Base-by-base conservation (phyloP, 2,888 invertebrate species). In the Andrena praecox region DNA sequence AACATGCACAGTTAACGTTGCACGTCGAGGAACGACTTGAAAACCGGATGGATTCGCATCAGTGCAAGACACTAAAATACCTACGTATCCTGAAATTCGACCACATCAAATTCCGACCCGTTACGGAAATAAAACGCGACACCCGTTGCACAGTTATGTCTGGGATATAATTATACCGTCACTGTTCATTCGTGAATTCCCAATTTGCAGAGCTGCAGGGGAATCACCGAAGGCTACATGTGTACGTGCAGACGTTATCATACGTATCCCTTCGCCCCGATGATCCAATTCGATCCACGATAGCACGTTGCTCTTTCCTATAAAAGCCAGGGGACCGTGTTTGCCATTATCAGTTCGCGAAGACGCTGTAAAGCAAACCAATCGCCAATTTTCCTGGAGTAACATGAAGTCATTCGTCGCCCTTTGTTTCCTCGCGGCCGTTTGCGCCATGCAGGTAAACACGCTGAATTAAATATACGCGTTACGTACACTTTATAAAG, bases 401-500 rank as follows among this genome's bases (percentile, higher is more conserved):
- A 80, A 31, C 29, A 80, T 80, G 80, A 77, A 79, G 4, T 52
- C 20, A 4, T 56, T 71, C 27, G 4, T 64, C 7, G 59, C 56
- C 0, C 2, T 80, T 12, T 29, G 66, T 24, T 27, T 80, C 20
- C 27, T 78, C 42, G 62, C 35, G 8, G 50, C 66, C n/a, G 0
- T 80, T 24, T 80, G 71, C 54, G 59, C n/a, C 7, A 54, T 71
- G 12, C 80, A 79, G 71, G 80, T 80, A 79, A 78, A 48, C 12
- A 5, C 4, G 35, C n/a, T 8, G 7, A 24, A 29, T 8, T n/a
- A 29, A 29, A 16, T 42, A n/a, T 29, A 29, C 29, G 16, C 20
- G 20, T 2, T n/a, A 52, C 52, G 24, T 5, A 8, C 16, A n/a
- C 8, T 16, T 48, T 1, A 42, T 16, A 42, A 42, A 42, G 1